These are phyloP conservation scores for Drosophila acutilabella DNA, from an alignment of 2,888 invertebrate species.

Conservation along the genomic window DNA sequence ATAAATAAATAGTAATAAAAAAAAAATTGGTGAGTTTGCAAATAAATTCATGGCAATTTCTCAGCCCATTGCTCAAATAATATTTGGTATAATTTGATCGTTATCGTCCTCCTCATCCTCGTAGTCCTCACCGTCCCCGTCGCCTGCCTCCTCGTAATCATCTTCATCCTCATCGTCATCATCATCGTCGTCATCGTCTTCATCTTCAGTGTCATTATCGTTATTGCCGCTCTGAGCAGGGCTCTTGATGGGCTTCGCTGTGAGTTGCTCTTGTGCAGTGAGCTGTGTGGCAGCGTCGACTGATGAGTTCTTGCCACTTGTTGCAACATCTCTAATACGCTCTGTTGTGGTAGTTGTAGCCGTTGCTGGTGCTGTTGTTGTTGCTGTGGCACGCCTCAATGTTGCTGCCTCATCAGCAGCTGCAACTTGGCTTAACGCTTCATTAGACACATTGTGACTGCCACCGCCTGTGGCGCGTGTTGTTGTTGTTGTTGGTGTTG, in stretches of 20 bases:
- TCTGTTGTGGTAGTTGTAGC: conserved; percentile 14
- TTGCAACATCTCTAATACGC: conserved; percentile 38
- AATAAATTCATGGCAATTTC: conserved; percentile 24
- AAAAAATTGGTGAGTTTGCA: conserved; percentile 18
- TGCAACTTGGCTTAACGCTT: conserved; percentile 70
- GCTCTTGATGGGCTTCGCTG: conserved; percentile 34
- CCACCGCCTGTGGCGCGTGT: conserved; percentile 35
- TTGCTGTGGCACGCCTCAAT: conserved; percentile 43
- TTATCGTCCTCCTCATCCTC: conserved; percentile 74
- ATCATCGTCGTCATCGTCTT: conserved; percentile 57
- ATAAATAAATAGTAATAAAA: conserved; percentile 17
- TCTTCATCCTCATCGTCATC: conserved; percentile 59
- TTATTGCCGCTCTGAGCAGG: conserved; percentile 26
- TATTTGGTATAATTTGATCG: conserved; percentile 78
- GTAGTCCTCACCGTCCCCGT: conserved; percentile 62
- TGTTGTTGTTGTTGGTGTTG: conserved; percentile 25
- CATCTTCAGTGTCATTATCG: conserved; percentile 50
- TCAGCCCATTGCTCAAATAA: conserved; percentile 54
- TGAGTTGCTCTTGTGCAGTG: conserved; percentile 40
- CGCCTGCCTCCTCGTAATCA: conserved; percentile 47
- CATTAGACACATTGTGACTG: conserved; percentile 72
- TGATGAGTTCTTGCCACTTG: conserved; percentile 43
- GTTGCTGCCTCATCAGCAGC: conserved; percentile 56
- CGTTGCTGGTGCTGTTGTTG: conserved; percentile 37
- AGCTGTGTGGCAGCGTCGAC: conserved; percentile 21